phyloP scores from a whole-genome alignment of 2,113 vertebrate genomes.

The Rhinopithecus roxellana region DNA sequence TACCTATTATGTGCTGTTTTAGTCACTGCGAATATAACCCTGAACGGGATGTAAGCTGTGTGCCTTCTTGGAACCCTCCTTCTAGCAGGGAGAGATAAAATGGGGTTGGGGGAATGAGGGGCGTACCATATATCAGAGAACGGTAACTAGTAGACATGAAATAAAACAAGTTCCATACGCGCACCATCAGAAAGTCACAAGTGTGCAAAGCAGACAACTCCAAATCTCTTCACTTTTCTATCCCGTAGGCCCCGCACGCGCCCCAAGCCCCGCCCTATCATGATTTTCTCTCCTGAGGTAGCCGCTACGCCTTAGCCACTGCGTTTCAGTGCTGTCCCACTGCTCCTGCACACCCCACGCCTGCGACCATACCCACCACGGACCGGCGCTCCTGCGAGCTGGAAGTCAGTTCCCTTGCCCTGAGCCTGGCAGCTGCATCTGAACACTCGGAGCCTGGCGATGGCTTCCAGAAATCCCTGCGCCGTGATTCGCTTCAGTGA shows the following conservation, averaged over 20 bases:
- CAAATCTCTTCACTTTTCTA: too few relatives aligned
- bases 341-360: neutral
- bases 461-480: neutral
- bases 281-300: rapidly evolving
- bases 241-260: too few relatives aligned
- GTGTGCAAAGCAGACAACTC: neutral
- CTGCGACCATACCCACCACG: rapidly evolving
- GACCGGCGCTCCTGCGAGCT: rapidly evolving
- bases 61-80: neutral
- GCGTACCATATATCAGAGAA: neutral
- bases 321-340: rapidly evolving
- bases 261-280: neutral
- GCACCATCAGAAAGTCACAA: neutral
- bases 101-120: too few relatives aligned
- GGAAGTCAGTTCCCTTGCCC: rapidly evolving
- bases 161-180: neutral
- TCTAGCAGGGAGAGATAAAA: neutral
- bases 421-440: neutral
- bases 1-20: neutral
- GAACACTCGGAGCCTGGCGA: neutral
- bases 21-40: neutral
- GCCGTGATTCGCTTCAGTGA: rapidly evolving
- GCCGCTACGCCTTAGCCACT: too few relatives aligned
- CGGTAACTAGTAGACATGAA: neutral
- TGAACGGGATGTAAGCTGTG: neutral